phyloP scores from a whole-genome alignment of 1,140 invertebrate genomes.

The Drosophila melanogaster region DNA sequence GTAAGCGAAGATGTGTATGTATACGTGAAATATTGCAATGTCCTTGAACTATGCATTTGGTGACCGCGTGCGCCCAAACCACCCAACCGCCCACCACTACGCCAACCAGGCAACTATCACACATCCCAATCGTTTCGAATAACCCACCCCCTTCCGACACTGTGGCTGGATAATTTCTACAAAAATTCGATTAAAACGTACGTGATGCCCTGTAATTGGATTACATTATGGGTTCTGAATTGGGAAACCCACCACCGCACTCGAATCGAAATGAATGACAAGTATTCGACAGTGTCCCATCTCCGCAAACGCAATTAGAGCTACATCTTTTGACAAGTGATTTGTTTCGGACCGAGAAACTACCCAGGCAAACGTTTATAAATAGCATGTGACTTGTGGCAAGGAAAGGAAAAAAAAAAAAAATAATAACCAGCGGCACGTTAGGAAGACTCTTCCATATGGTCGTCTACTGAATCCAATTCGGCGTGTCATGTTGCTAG shows the following conservation, averaged over 20 bases:
- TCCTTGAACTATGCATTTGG: constrained; percentile 81
- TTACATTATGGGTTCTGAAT: constrained; percentile 63
- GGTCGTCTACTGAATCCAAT: constrained; percentile 64
- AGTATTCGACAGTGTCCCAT: constrained; percentile 14
- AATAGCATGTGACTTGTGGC: constrained; percentile 29
- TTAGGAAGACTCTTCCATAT: constrained; percentile 63
- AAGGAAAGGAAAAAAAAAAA: constrained; percentile 1
- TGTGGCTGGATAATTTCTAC: constrained; percentile 61
- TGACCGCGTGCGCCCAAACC: constrained; percentile 28
- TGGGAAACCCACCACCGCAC: constrained; percentile 17
- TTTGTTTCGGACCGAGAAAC: constrained; percentile 14
- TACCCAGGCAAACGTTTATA: constrained; percentile 28
- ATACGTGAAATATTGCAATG: constrained; percentile 76
- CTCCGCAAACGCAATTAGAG: constrained; percentile 58
- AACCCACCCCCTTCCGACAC: constrained; percentile 41
- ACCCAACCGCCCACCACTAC: constrained; percentile 15
- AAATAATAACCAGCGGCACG: constrained; percentile 45
- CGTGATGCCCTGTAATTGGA: constrained; percentile 57
- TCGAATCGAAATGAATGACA: constrained; percentile 21
- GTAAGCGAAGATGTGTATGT: constrained; percentile 57
- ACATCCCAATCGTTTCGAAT: constrained; percentile 17
- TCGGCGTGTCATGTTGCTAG: constrained; percentile 56
- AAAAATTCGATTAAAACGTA: constrained; percentile 73
- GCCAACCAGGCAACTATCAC: not conserved
- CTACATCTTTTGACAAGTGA: constrained; percentile 51